Percentiles rank a stretch among this genome's conserved stretches.
phyloP scores from a whole-genome alignment of 2,888 invertebrate species.

The Oscheius myriophilus region DNA sequence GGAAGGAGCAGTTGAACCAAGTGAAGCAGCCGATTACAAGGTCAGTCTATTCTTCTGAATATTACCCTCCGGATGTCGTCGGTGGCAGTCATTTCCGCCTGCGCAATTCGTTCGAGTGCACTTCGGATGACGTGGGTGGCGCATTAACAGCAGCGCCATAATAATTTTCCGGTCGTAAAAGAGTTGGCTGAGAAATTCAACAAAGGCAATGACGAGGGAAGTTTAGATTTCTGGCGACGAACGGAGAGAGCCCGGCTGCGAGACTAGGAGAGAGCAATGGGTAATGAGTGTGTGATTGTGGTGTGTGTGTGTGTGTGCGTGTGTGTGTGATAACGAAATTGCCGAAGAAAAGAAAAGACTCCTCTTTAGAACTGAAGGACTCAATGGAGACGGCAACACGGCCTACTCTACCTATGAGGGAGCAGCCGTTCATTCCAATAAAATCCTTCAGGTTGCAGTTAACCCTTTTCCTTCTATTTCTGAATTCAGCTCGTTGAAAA shows the following conservation, averaged over 20 bases:
- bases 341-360: no score
- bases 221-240: constrained; percentile 24
- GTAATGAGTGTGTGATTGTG: no score
- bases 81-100: not conserved
- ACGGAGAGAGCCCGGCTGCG: constrained; percentile 18
- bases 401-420: constrained; percentile 34
- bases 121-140: not conserved
- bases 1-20: constrained; percentile 60
- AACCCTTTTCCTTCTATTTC: not conserved
- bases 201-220: not conserved
- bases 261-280: not conserved
- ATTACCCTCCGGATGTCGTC: not conserved
- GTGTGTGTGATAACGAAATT: no score
- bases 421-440: constrained; percentile 54
- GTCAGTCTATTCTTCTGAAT: constrained; percentile 47
- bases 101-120: constrained; percentile 14
- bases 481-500: constrained; percentile 51
- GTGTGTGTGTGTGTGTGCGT: no score
- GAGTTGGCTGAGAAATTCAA: no score
- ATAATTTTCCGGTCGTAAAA: no score
- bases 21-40: constrained; percentile 56
- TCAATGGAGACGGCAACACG: constrained; percentile 6
- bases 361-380: not conserved
- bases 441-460: constrained; percentile 52
- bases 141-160: no score